phyloP scores from a whole-genome alignment of 2,797 vertebrate genomes.

The Setipinna tenuifilis region DNA sequence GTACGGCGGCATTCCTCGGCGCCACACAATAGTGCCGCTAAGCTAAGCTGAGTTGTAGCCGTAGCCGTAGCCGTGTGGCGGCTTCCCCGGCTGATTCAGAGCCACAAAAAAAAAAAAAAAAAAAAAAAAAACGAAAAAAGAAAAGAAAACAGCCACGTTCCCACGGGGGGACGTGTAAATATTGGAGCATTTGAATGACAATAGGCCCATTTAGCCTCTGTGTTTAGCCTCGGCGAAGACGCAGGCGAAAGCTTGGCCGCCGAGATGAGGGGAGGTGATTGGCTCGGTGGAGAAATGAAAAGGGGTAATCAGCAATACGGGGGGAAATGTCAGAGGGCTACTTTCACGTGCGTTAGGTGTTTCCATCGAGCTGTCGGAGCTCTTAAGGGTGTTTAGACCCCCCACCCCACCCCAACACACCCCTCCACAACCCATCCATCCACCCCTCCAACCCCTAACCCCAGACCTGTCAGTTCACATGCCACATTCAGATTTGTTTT shows the following conservation, averaged over 20 bases:
- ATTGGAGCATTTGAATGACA: not conserved
- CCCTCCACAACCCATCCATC: not conserved
- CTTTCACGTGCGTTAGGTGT: conserved; percentile 37
- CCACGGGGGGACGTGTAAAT: not conserved
- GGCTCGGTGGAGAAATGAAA: conserved; percentile 30
- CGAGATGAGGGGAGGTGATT: conserved; percentile 27
- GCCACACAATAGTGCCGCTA: too few species aligned
- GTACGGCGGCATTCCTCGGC: too few species aligned
- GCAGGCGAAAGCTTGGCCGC: too few species aligned
- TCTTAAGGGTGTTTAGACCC: conserved; percentile 30
- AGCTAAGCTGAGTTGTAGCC: too few species aligned
- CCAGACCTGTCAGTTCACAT: not conserved
- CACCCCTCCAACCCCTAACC: not conserved
- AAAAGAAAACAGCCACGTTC: not conserved
- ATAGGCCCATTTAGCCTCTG: conserved; percentile 7
- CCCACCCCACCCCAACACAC: not conserved
- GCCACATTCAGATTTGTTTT: not conserved
- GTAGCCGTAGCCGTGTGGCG: too few species aligned
- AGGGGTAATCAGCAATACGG: conserved; percentile 34
- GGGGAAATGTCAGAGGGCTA: conserved; percentile 39
- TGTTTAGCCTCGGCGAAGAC: not conserved
- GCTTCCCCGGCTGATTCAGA: too few species aligned
- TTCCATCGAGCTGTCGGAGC: conserved; percentile 31
- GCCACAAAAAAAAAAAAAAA: too few species aligned
- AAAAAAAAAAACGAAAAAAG: too few species aligned